Conservation (phyloP, 1,140 invertebrate species). For the Lutraria rhynchaena region DNA sequence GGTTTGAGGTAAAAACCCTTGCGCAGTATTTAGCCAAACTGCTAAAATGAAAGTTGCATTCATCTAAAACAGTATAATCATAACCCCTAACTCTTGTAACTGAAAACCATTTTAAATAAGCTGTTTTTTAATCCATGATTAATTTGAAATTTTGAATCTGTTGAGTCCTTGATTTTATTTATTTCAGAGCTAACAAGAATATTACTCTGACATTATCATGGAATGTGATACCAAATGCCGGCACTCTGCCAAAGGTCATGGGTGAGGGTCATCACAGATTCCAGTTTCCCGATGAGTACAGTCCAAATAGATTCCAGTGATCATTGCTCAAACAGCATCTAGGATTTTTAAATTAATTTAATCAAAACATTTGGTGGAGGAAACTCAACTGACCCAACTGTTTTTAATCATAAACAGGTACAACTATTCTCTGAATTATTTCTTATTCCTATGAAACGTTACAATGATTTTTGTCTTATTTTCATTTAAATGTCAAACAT, state of each 20-base stretch:
- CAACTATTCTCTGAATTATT: neutral
- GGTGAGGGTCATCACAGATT: slow-evolving; percentile 93
- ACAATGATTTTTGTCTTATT: too few relatives aligned
- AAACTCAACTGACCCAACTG: neutral
- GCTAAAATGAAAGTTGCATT: too few relatives aligned
- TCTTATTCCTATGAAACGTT: too few relatives aligned
- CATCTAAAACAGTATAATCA: too few relatives aligned
- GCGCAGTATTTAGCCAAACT: too few relatives aligned
- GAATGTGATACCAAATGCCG: slow-evolving; percentile 99
- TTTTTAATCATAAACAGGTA: neutral
- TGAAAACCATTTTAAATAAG: too few relatives aligned
- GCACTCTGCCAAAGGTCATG: slow-evolving; percentile 93
- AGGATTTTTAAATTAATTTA: slow-evolving; percentile 25
- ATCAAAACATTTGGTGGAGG: slow-evolving; percentile 31
- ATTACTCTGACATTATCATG: slow-evolving; percentile 96
- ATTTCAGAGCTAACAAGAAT: slow-evolving; percentile 94
- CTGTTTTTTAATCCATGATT: too few relatives aligned
- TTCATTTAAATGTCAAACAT: too few relatives aligned
- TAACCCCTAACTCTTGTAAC: too few relatives aligned
- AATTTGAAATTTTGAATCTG: neutral
- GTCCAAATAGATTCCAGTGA: slow-evolving; percentile 59
- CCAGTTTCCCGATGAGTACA: slow-evolving; percentile 94
- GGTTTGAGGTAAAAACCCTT: slow-evolving; percentile 94
- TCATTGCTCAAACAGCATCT: neutral
- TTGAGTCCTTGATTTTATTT: slow-evolving; percentile 63